These are phyloP conservation scores for Glossophaga mutica DNA, from an alignment of 2,797 vertebrate species.

Conservation along the genomic window DNA sequence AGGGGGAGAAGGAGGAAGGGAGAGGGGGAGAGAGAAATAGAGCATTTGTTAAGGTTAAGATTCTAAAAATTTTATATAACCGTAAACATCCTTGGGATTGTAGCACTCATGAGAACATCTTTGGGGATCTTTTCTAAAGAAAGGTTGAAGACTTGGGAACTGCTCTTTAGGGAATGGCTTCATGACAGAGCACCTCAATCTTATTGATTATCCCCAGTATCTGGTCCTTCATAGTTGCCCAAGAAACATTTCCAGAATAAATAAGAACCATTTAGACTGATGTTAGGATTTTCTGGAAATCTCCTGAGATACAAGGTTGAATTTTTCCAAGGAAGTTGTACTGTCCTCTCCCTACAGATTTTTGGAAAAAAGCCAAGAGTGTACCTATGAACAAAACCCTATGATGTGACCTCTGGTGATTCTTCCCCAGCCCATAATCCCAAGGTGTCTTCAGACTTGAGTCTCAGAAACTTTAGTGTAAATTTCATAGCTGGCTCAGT, in stretches of 20 bases:
- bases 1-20: not conserved
- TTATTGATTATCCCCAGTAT: not conserved
- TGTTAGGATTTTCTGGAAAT: slow-evolving; percentile 18
- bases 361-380: not conserved
- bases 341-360: not conserved
- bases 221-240: not conserved
- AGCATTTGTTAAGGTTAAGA: not conserved
- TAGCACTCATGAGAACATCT: not conserved
- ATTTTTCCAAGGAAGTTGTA: not conserved
- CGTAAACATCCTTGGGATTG: not conserved
- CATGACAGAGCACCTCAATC: not conserved
- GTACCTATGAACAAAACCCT: not conserved
- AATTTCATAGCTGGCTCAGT: not conserved
- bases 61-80: not conserved
- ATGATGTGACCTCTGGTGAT: not conserved
- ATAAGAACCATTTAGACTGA: not conserved
- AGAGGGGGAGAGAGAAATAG: not conserved
- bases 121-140: not conserved
- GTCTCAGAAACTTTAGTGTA: not conserved
- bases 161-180: not conserved
- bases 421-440: not conserved
- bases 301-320: not conserved
- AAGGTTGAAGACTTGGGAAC: not conserved
- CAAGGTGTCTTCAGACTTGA: not conserved
- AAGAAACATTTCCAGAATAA: not conserved